Evolutionary conservation across 2,888 invertebrate species (phyloP).

Genomic region (Zeuzera pyrina): DNA sequence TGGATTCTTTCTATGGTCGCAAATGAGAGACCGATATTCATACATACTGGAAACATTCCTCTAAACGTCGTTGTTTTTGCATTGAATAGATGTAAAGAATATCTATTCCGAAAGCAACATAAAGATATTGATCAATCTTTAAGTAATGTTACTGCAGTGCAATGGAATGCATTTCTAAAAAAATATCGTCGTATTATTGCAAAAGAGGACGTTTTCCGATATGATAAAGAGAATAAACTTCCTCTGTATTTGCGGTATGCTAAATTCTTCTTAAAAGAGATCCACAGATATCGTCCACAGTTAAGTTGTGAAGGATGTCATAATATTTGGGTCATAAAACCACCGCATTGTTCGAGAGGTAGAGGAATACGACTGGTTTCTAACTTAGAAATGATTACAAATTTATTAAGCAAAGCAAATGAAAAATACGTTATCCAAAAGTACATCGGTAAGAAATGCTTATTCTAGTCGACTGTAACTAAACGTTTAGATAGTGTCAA

Average conservation of each 20-base stretch:
- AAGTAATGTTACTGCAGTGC: slow-evolving; percentile 48
- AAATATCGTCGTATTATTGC: slow-evolving; percentile 77
- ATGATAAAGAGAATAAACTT: slow-evolving; percentile 40
- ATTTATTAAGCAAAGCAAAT: slow-evolving; percentile 70
- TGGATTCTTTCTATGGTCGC: slow-evolving; percentile 60
- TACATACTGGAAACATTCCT: slow-evolving; percentile 66
- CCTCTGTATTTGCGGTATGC: slow-evolving; percentile 53
- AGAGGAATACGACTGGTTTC: slow-evolving; percentile 87
- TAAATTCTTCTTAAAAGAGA: slow-evolving; percentile 71
- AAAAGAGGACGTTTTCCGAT: slow-evolving; percentile 65
- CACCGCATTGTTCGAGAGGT: slow-evolving; percentile 86
- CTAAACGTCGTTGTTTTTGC: slow-evolving; percentile 78
- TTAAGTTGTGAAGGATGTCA: slow-evolving; percentile 82
- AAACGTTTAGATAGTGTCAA: too few relatives aligned
- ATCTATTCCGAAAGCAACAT: slow-evolving; percentile 71
- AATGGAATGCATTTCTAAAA: slow-evolving; percentile 80
- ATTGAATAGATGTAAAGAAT: slow-evolving; percentile 79
- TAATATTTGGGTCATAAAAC: slow-evolving; percentile 94
- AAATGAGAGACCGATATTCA: slow-evolving; percentile 53
- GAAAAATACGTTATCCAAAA: slow-evolving; percentile 88
- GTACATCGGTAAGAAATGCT: slow-evolving; percentile 82
- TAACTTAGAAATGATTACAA: slow-evolving; percentile 80
- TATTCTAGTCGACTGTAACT: neutral
- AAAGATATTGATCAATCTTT: slow-evolving; percentile 75
- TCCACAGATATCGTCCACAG: slow-evolving; percentile 74